phyloP scores from a whole-genome alignment of 2,888 invertebrate genomes.

The Eucriotettix oculatus region DNA sequence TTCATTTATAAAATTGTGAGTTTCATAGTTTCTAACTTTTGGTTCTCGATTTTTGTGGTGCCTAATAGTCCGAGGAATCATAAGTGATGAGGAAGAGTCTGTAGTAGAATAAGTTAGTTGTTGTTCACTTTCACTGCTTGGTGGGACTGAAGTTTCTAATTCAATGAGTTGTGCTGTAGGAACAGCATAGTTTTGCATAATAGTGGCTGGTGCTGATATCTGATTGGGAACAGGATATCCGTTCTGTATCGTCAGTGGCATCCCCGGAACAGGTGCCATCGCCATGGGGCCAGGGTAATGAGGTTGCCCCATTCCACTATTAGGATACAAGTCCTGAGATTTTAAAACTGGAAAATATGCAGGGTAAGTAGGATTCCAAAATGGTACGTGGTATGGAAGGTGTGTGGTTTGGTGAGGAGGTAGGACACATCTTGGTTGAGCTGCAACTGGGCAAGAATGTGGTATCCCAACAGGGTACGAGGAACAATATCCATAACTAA shows the following conservation, averaged over 20 bases:
- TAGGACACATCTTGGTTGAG: slow-evolving; percentile 5
- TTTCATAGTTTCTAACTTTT: slow-evolving; percentile 3
- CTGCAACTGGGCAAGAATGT: slow-evolving; percentile 7
- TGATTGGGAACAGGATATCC: slow-evolving; percentile 6
- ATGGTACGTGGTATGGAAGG: neutral
- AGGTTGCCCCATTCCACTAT: slow-evolving; percentile 7
- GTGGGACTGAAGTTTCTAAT: slow-evolving; percentile 19
- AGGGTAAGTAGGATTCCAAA: neutral
- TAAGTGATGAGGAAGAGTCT: slow-evolving; percentile 7
- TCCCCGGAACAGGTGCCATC: neutral
- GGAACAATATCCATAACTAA: slow-evolving; percentile 6
- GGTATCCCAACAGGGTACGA: slow-evolving; percentile 3
- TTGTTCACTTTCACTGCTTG: slow-evolving; percentile 3
- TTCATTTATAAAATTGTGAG: neutral
- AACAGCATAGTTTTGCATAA: slow-evolving; percentile 22
- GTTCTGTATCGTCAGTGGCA: slow-evolving; percentile 5
- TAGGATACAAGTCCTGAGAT: slow-evolving; percentile 13
- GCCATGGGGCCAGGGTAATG: neutral
- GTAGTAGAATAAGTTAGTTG: slow-evolving; percentile 5
- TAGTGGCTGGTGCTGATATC: neutral
- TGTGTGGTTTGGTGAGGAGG: neutral
- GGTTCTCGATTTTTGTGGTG: slow-evolving; percentile 9
- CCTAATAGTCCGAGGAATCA: slow-evolving; percentile 5
- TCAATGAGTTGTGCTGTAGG: slow-evolving; percentile 54
- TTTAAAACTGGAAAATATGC: slow-evolving; percentile 9